Base-by-base conservation (phyloP, 2,888 invertebrate species). In the Drosophila infuscata region DNA sequence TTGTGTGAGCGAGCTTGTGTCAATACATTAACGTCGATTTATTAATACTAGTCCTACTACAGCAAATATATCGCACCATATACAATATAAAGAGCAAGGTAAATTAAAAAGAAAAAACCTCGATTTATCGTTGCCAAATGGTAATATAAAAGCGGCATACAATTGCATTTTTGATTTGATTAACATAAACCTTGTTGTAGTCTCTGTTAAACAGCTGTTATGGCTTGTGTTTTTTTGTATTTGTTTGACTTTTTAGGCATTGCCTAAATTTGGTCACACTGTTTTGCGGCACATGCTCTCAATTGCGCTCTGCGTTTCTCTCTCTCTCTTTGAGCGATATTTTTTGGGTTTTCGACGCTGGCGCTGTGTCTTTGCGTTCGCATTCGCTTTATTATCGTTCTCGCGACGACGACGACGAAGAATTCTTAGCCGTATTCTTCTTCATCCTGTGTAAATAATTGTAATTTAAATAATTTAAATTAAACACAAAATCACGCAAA, bases 401-500 rank as follows among this genome's bases (percentile, higher is more conserved):
- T 89, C 83, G 80, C 91, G 91, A 88, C 91, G 91, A 91, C 82
- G 91, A 89, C 83, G 91, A 82, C 85, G 89, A 79, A 84, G 90
- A 85, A 89, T 91, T 91, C 91, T 89, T 91, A 82, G 83, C 82
- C 81, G 89, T 85, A 77, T 83, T 86, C 87, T 87, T 90, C 81
- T 83, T 89, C 88, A 91, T 91, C 90, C 92, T 91, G 92, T 91
- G 91, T 91, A 91, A 91, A 91, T 91, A 91, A 87, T 91, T 91
- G 91, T 91, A 91, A 82, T 82, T 91, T 87, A 91, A 89, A 88
- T 79, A 83, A 79, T 83, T 72, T 81, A 91, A 91, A 88, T 86
- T 79, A 84, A 84, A 76, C 70, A 83, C 76, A 80, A 85, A 79
- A 84, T 66, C 72, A 74, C 78, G 81, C 78, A 78, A 79, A 81